Percentiles rank a stretch among this genome's conserved stretches.
Evolutionary conservation across 2,888 invertebrate genomes (phyloP).

Genomic region (Oscheius sp.): DNA sequence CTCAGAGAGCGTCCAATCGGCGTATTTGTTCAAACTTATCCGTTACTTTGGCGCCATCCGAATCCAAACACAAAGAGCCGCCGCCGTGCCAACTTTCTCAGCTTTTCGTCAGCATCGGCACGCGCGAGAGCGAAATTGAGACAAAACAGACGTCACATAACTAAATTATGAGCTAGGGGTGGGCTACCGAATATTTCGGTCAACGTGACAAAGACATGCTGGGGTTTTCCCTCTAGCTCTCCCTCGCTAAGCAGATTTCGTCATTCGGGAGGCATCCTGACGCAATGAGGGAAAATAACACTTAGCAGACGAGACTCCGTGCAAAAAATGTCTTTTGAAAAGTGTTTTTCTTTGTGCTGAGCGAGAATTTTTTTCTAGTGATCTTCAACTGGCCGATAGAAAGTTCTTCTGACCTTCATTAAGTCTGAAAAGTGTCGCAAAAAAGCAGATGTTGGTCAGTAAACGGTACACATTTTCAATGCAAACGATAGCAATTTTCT

Average conservation of each 20-base stretch:
- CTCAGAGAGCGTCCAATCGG: background rate
- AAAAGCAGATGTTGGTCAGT: too few relatives aligned
- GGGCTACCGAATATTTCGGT: background rate
- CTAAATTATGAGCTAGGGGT: background rate
- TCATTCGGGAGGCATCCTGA: background rate
- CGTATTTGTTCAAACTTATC: conserved; percentile 28
- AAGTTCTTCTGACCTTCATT: too few relatives aligned
- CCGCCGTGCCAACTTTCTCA: background rate
- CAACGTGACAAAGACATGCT: background rate
- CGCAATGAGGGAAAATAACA: background rate
- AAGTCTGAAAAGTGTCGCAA: too few relatives aligned
- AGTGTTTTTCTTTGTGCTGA: too few relatives aligned
- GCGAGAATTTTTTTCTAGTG: too few relatives aligned
- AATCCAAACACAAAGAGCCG: conserved; percentile 24
- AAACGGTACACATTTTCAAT: too few relatives aligned
- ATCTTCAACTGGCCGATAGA: too few relatives aligned
- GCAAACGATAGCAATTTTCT: too few relatives aligned
- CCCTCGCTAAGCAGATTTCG: background rate
- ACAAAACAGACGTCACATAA: conserved; percentile 24
- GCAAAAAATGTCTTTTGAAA: too few relatives aligned
- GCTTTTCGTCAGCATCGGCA: conserved; percentile 5
- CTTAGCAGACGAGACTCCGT: background rate
- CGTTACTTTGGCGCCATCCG: conserved; percentile 8
- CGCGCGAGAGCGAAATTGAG: conserved; percentile 5
- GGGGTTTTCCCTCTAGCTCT: too few relatives aligned